These are phyloP conservation scores for Copsychus sechellarum DNA, from an alignment of 2,113 vertebrate genomes.

Conservation along the genomic window DNA sequence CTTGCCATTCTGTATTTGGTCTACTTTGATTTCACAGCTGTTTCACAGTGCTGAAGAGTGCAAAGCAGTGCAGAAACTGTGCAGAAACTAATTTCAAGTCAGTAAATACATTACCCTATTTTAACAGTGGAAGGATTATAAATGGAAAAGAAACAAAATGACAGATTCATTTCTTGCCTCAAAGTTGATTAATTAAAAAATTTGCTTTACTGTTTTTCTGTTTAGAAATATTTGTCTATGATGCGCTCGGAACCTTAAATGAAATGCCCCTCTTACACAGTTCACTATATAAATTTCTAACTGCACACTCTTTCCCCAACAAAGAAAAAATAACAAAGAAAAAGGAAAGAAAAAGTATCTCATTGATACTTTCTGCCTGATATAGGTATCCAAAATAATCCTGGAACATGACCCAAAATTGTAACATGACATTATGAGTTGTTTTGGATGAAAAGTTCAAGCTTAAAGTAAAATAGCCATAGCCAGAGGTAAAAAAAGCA, in stretches of 20 bases:
- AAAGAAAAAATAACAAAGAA: neutral
- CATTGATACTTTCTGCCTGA: neutral
- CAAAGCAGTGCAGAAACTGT: neutral
- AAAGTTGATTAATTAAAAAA: neutral
- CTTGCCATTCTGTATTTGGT: neutral
- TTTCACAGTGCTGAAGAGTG: neutral
- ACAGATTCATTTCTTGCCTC: neutral
- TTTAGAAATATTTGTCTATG: neutral
- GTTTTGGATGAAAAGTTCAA: neutral
- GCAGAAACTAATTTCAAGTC: neutral
- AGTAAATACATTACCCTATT: neutral
- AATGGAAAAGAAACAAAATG: neutral
- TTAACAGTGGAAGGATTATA: neutral
- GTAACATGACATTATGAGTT: neutral
- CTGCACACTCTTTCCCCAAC: rapidly evolving
- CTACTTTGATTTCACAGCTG: neutral
- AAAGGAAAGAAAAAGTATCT: neutral
- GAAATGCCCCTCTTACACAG: rapidly evolving
- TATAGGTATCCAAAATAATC: neutral
- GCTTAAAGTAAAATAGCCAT: neutral
- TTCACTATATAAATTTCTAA: neutral
- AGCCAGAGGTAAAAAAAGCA: neutral
- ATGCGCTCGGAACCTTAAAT: neutral
- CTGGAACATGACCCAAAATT: neutral
- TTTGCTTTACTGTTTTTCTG: rapidly evolving